These are phyloP conservation scores for Macaria notata DNA, from an alignment of 2,888 invertebrate species.

Conservation along the genomic window DNA sequence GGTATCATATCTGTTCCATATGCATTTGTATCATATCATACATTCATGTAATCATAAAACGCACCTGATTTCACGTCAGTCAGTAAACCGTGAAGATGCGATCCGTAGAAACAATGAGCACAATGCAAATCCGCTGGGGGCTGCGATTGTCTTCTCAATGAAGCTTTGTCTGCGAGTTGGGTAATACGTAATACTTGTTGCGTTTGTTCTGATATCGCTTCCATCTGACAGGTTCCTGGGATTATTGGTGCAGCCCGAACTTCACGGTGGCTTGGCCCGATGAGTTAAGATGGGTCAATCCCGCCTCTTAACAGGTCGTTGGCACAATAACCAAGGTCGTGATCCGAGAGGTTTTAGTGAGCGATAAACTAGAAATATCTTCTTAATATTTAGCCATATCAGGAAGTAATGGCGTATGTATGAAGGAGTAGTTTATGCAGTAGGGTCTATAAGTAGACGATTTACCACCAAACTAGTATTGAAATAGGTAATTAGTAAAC, in stretches of 20 bases:
- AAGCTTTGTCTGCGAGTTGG: conserved; percentile 31
- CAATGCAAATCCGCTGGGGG: conserved; percentile 31
- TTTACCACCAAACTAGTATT: too few relatives aligned
- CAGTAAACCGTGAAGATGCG: conserved; percentile 33
- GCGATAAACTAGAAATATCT: too few relatives aligned
- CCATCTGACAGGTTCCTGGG: conserved; percentile 25
- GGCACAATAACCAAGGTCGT: too few relatives aligned
- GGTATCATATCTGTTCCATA: too few relatives aligned
- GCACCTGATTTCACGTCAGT: conserved; percentile 29
- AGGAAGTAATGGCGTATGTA: too few relatives aligned
- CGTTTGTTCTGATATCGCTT: conserved; percentile 32
- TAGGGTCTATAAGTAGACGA: too few relatives aligned
- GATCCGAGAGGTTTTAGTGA: too few relatives aligned
- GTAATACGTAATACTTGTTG: conserved; percentile 31
- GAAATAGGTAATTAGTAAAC: too few relatives aligned
- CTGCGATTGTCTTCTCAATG: conserved; percentile 33
- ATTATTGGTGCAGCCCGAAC: conserved; percentile 20
- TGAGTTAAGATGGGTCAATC: background rate
- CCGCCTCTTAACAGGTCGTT: background rate
- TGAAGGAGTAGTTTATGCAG: too few relatives aligned
- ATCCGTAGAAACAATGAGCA: conserved; percentile 23
- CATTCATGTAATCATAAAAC: conserved; percentile 17
- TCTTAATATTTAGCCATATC: too few relatives aligned
- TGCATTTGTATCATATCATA: background rate
- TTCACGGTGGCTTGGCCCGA: conserved; percentile 15